Evolutionary conservation across 1,140 invertebrate species (phyloP).

Genomic region (Akabosia matsudoensis): DNA sequence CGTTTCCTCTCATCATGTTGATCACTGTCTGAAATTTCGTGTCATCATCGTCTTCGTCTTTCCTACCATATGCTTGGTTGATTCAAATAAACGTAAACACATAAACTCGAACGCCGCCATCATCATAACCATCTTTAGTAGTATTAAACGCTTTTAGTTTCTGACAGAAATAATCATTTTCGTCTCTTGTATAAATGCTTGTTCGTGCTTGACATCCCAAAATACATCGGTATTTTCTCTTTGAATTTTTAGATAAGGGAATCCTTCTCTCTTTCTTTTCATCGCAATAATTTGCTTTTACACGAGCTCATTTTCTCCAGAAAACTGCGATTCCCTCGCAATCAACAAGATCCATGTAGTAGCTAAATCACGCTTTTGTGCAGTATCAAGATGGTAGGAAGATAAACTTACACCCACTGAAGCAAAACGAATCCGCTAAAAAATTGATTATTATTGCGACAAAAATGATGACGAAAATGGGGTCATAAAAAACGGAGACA

Average conservation of each 20-base stretch:
- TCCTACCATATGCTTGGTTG: neutral
- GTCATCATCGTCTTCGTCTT: neutral
- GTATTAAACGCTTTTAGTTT: too few species aligned
- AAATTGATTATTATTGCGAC: too few species aligned
- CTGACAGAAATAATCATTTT: neutral
- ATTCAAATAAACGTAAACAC: neutral
- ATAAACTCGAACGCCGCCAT: neutral
- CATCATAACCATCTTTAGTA: neutral
- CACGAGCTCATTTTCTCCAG: neutral
- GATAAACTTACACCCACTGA: too few species aligned
- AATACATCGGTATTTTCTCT: neutral
- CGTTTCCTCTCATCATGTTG: neutral
- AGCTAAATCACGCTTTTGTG: too few species aligned
- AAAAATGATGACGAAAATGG: too few species aligned
- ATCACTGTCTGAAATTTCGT: neutral
- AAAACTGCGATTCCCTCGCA: too few species aligned
- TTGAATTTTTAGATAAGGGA: too few species aligned
- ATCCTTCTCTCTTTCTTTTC: too few species aligned
- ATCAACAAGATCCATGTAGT: too few species aligned
- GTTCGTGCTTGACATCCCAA: neutral
- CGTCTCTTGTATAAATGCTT: neutral
- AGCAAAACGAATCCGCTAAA: too few species aligned
- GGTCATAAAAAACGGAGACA: too few species aligned
- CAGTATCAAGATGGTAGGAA: too few species aligned
- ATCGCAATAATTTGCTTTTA: neutral